Base-by-base conservation (phyloP, 2,797 vertebrate species). In the Eospalax fontanierii region DNA sequence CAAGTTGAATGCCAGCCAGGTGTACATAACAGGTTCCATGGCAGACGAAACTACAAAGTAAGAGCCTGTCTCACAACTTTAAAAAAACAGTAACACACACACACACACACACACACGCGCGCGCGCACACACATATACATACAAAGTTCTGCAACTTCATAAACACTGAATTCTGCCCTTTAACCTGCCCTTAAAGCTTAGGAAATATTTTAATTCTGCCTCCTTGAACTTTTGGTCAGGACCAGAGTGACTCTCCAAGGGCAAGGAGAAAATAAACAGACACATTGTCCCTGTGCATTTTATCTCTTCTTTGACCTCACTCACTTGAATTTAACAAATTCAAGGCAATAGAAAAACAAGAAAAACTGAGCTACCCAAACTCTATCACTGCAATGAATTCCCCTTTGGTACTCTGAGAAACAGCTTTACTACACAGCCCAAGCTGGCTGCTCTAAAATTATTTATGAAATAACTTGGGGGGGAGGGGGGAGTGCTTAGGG, bases 141-240 rank as follows among this genome's bases (percentile, higher is more conserved):
- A 70, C 12, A 70, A 16, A 71, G 63, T 74, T 43, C 73, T 54
- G 22, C 21, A 65, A 0, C 87, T 74, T 92, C 46, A 93, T 50
- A 35, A 4, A 79, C 40, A 35, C 0, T 76, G 50, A 73, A 80
- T 61, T 75, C 71, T 91, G 21, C 65, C 59, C 54, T 86, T 75
- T 33, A n/a, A n/a, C n/a, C 71, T 91, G 21, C 65, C 50, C 46
- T 86, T 75, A 40, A 84, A 50, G 7, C 82, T 63, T 70, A 84
- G 40, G 15, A 95, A 93, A 81, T 81, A 61, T 70, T 85, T 80
- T 90, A 91, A 38, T 46, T 79, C 87, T 87, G 35, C 16, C 19
- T 75, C 76, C 16, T 24, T 70, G 38, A n/a, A 81, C 78, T 93
- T 92, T 57, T 50, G 18, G 26, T 6, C 38, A 68, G 73, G 35